Percentiles rank a stretch among this genome's conserved stretches.
phyloP scores from a whole-genome alignment of 2,113 vertebrate species.

The Coturnix japonica region DNA sequence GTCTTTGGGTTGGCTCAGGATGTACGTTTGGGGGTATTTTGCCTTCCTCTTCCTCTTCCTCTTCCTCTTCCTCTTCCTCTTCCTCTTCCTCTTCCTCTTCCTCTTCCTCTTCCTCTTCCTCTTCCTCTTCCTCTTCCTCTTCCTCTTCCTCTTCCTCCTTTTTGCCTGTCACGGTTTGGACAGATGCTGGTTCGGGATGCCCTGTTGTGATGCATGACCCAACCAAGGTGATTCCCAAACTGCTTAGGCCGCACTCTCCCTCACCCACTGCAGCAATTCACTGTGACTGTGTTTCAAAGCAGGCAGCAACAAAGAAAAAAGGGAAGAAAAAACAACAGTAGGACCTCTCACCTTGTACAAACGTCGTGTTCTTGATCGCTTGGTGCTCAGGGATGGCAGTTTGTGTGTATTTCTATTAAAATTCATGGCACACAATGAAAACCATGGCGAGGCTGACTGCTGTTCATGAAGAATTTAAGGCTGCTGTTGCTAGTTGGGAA shows the following conservation, averaged over 20 bases:
- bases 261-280: background rate
- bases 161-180: background rate
- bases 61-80: too few species aligned
- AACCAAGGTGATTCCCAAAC: too few species aligned
- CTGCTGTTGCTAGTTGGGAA: background rate
- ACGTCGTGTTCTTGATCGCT: background rate
- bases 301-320: background rate
- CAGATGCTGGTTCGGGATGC: background rate
- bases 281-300: background rate
- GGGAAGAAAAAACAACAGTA: too few species aligned
- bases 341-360: background rate
- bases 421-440: background rate
- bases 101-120: too few species aligned
- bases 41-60: background rate
- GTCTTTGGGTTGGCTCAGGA: background rate
- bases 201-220: background rate
- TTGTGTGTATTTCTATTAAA: background rate
- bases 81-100: too few species aligned
- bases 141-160: background rate
- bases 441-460: background rate
- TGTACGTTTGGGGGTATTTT: background rate
- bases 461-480: background rate
- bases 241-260: fast-evolving
- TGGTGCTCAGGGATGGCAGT: background rate
- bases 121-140: background rate